Conservation (phyloP, 2,797 vertebrate genomes). For the Hemibagrus guttatus region DNA sequence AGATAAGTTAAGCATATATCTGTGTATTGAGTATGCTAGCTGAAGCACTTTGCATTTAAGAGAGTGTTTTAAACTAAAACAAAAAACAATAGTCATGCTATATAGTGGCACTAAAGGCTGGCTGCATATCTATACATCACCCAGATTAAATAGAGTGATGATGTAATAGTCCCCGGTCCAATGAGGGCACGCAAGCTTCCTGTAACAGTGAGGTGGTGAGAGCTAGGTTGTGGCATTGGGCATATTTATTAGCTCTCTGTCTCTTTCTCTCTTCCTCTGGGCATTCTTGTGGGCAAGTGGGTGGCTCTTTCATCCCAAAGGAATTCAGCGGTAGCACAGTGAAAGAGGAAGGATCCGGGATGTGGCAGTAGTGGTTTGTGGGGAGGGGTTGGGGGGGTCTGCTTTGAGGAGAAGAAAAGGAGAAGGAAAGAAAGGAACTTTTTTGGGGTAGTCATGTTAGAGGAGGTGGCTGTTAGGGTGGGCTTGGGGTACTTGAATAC, state of each 20-base stretch:
- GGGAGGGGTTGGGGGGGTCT: slow-evolving; percentile 20
- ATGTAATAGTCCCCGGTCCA: slow-evolving; percentile 51
- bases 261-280: slow-evolving; percentile 43
- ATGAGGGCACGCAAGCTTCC: slow-evolving; percentile 11
- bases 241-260: slow-evolving; percentile 58
- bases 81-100: slow-evolving; percentile 24
- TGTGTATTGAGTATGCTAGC: slow-evolving; percentile 6
- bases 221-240: not conserved
- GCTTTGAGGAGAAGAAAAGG: slow-evolving; percentile 46
- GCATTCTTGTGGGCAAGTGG: slow-evolving; percentile 78
- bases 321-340: slow-evolving; percentile 79
- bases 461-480: slow-evolving; percentile 33
- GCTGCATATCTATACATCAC: slow-evolving; percentile 12
- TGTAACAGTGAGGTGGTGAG: not conserved
- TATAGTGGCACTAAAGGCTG: slow-evolving; percentile 6
- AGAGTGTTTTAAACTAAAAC: slow-evolving; percentile 42
- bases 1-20: slow-evolving; percentile 31
- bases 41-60: slow-evolving; percentile 9
- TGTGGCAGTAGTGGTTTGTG: slow-evolving; percentile 50
- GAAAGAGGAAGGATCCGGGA: slow-evolving; percentile 68
- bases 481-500: slow-evolving; percentile 38
- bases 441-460: slow-evolving; percentile 49
- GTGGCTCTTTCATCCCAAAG: slow-evolving; percentile 79
- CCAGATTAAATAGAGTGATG: slow-evolving; percentile 48
- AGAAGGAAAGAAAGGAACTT: slow-evolving; percentile 44